Evolutionary conservation across 2,113 vertebrate species (phyloP).

Genomic region (Ceyx cyanopectus): DNA sequence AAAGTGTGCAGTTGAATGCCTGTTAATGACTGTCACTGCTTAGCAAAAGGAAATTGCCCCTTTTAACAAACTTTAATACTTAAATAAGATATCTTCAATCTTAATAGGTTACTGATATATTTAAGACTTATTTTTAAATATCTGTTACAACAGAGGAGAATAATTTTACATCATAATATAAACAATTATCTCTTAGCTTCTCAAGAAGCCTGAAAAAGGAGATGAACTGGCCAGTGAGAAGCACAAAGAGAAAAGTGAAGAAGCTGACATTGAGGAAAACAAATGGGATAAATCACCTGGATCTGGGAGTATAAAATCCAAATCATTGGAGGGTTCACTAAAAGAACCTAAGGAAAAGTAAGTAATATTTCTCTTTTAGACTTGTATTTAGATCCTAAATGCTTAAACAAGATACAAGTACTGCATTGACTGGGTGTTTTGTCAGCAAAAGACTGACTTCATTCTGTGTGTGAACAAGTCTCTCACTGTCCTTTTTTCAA

Average conservation of each 20-base stretch:
- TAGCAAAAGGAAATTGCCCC: not conserved
- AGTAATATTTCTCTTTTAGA: slow-evolving; percentile 38
- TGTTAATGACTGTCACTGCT: not conserved
- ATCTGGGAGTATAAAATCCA: slow-evolving; percentile 78
- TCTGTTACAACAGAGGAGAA: not conserved
- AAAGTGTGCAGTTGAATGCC: not conserved
- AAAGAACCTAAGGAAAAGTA: slow-evolving; percentile 89
- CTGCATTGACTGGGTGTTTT: not conserved
- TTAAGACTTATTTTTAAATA: not conserved
- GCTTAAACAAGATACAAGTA: not conserved
- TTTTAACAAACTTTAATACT: not conserved
- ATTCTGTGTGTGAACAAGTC: not conserved
- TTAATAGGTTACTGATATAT: not conserved
- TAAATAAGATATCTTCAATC: not conserved
- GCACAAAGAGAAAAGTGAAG: slow-evolving; percentile 87
- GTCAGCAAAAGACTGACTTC: not conserved
- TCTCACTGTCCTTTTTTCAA: not conserved
- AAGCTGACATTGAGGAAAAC: slow-evolving; percentile 80
- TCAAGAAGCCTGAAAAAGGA: slow-evolving; percentile 94
- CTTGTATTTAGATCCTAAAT: not conserved
- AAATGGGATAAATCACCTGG: slow-evolving; percentile 83
- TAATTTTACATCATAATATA: not conserved
- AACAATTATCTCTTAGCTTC: slow-evolving; percentile 83
- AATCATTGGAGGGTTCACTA: slow-evolving; percentile 45
- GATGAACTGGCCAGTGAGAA: slow-evolving; percentile 87